phyloP scores from a whole-genome alignment of 2,888 invertebrate species.

The Apeira syringaria region DNA sequence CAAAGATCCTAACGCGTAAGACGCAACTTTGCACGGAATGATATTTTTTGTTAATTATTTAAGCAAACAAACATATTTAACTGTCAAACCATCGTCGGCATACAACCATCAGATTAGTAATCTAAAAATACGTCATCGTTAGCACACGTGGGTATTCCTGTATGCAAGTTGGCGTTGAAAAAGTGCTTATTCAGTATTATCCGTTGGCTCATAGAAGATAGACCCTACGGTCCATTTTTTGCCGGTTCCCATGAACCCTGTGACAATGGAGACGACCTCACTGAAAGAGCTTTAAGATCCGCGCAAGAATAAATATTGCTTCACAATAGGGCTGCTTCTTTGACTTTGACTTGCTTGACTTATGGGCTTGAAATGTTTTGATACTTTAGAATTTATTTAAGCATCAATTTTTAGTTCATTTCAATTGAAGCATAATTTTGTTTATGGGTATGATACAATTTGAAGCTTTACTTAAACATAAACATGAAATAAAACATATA shows the following conservation, averaged over 20 bases:
- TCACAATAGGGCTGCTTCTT: slow-evolving; percentile 80
- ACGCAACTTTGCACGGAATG: not conserved
- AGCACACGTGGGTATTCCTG: slow-evolving; percentile 71
- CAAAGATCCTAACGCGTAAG: no score
- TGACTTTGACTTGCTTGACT: slow-evolving; percentile 64
- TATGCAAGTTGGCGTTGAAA: slow-evolving; percentile 50
- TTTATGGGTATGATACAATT: no score
- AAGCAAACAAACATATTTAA: slow-evolving; percentile 39
- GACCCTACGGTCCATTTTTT: slow-evolving; percentile 64
- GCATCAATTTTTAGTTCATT: no score
- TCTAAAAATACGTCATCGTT: slow-evolving; percentile 54
- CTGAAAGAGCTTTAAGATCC: slow-evolving; percentile 73
- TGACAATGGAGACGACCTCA: slow-evolving; percentile 76
- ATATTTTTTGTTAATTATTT: slow-evolving; percentile 36
- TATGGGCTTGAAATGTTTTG: slow-evolving; percentile 41
- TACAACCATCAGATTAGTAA: slow-evolving; percentile 63
- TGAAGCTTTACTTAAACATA: no score
- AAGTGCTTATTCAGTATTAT: slow-evolving; percentile 78
- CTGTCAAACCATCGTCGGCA: slow-evolving; percentile 36
- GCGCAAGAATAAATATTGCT: slow-evolving; percentile 81
- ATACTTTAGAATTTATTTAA: slow-evolving; percentile 34
- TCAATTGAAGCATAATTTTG: no score
- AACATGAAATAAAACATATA: no score
- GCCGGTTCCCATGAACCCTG: slow-evolving; percentile 80
- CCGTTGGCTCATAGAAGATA: slow-evolving; percentile 68